A percentile compares a stretch with the other conserved stretches of the same genome.
phyloP scores from a whole-genome alignment of 2,113 vertebrate species.

The Zootoca vivipara region DNA sequence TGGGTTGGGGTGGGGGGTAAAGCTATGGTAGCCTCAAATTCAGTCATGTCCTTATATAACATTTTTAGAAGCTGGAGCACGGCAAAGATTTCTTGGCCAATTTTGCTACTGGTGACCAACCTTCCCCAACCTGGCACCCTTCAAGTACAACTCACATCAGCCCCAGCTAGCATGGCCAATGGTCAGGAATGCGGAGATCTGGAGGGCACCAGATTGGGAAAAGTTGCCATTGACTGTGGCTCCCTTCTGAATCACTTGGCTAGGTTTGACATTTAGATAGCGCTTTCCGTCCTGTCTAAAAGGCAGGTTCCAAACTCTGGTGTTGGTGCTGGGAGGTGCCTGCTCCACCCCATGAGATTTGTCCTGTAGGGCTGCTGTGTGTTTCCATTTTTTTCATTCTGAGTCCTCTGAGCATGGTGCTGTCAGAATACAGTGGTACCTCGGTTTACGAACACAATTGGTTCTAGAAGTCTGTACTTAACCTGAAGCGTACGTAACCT shows the following conservation, averaged over 20 bases:
- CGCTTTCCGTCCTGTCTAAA: background rate
- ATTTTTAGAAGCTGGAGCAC: background rate
- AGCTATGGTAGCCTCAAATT: background rate
- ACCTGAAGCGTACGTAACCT: too few relatives aligned
- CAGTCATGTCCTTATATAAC: background rate
- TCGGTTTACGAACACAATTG: too few relatives aligned
- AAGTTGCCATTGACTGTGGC: too few relatives aligned
- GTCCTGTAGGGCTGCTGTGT: background rate
- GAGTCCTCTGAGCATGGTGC: too few relatives aligned
- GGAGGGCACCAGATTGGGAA: too few relatives aligned
- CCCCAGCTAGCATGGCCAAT: too few relatives aligned
- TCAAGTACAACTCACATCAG: too few relatives aligned
- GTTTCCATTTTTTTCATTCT: background rate
- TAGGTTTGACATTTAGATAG: background rate
- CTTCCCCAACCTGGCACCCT: too few relatives aligned
- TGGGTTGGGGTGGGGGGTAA: background rate
- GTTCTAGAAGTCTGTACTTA: too few relatives aligned
- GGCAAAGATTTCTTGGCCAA: background rate
- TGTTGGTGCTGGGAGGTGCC: background rate
- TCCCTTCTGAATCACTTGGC: background rate
- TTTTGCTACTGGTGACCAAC: too few relatives aligned
- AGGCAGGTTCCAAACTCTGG: background rate
- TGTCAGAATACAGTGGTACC: background rate
- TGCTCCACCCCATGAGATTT: background rate
- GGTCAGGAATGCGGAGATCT: too few relatives aligned